Conservation (phyloP, 1,140 invertebrate species). For the Daktulosphaira vitifoliae region DNA sequence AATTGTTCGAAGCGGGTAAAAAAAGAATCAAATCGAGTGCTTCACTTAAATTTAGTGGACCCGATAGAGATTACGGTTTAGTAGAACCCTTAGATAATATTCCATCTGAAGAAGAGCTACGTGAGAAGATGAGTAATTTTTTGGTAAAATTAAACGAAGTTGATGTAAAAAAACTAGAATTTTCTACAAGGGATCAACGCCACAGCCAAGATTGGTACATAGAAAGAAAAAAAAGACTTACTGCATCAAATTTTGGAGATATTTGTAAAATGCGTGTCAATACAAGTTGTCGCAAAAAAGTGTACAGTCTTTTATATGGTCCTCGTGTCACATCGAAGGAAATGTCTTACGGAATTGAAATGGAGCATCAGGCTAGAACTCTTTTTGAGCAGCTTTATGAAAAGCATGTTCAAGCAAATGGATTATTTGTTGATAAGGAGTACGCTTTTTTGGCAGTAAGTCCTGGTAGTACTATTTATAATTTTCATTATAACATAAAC, state of each 20-base stretch:
- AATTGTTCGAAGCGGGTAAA: conserved; percentile 6
- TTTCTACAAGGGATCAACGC: not conserved
- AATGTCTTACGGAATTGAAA: not conserved
- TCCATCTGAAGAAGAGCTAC: not conserved
- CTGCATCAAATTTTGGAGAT: conserved; percentile 5
- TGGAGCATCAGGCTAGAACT: not conserved
- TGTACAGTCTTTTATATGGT: not conserved
- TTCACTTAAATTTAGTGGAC: not conserved
- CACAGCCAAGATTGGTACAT: not conserved
- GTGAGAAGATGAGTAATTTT: not conserved
- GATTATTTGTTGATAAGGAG: conserved; percentile 3
- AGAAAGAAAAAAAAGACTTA: conserved; percentile 6
- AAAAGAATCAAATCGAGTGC: not conserved
- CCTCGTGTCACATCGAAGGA: not conserved
- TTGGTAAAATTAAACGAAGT: not conserved
- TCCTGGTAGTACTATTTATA: not conserved
- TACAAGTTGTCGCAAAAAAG: conserved; percentile 14
- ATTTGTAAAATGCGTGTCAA: conserved; percentile 8
- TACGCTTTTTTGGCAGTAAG: conserved; percentile 1
- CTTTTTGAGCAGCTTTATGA: not conserved
- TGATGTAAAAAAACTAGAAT: not conserved
- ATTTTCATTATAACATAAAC: not conserved
- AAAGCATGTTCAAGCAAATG: not conserved
- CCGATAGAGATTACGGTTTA: not conserved
- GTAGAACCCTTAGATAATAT: not conserved